Evolutionary conservation across 2,797 vertebrate genomes (phyloP).

Genomic region (Semaprochilodus insignis): DNA sequence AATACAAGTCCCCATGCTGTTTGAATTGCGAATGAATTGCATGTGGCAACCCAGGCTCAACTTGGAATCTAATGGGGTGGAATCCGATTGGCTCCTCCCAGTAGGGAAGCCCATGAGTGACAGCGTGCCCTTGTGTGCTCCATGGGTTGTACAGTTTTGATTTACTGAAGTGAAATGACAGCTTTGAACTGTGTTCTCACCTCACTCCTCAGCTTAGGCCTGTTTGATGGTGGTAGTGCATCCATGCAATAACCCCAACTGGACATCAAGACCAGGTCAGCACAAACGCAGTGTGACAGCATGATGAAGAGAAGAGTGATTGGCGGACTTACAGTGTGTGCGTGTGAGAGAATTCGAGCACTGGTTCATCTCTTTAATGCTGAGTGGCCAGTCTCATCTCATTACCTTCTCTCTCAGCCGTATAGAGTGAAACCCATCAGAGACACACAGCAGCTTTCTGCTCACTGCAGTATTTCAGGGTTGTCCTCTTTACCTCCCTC

Average conservation of each 20-base stretch:
- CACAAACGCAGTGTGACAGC: constrained; percentile 16
- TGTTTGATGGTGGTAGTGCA: not conserved
- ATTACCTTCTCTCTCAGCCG: constrained; percentile 25
- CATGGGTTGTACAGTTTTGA: not conserved
- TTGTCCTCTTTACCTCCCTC: not conserved
- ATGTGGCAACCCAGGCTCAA: too few species aligned
- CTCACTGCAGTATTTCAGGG: not conserved
- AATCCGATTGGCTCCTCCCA: constrained; percentile 8
- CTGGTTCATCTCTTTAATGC: constrained; percentile 33
- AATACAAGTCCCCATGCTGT: not conserved
- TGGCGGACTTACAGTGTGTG: not conserved
- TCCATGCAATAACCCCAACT: not conserved
- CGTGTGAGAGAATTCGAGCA: not conserved
- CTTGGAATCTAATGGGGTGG: not conserved
- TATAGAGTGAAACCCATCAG: not conserved
- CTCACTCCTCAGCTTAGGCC: not conserved
- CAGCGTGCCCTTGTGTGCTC: constrained; percentile 9
- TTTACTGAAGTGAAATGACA: not conserved
- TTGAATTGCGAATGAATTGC: not conserved
- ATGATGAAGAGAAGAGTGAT: constrained; percentile 20
- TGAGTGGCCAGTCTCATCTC: constrained; percentile 25
- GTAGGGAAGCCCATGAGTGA: not conserved
- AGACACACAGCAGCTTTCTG: not conserved
- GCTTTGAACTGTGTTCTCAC: not conserved
- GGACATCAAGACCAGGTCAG: constrained; percentile 13